These are phyloP conservation scores for Anadara kagoshimensis DNA, from an alignment of 1,140 invertebrate species.

Conservation along the genomic window DNA sequence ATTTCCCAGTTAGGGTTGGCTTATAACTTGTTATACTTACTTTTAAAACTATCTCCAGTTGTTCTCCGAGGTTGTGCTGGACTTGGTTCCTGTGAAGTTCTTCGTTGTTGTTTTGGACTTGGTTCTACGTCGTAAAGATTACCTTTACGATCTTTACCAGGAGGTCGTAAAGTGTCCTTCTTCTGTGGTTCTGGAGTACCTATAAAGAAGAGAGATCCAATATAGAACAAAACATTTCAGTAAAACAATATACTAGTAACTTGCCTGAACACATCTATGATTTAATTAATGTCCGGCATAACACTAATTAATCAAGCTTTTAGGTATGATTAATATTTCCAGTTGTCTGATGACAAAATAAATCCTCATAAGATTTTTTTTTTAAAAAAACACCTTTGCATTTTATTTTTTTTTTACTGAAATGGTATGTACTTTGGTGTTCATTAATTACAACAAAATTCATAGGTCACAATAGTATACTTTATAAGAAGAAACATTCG, in stretches of 20 bases:
- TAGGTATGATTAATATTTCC: too few relatives aligned
- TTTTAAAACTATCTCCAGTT: slow-evolving; percentile 26
- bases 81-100: not conserved
- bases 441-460: too few relatives aligned
- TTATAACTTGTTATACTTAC: too few relatives aligned
- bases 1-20: too few relatives aligned
- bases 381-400: too few relatives aligned
- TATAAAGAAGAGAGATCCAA: not conserved
- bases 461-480: too few relatives aligned
- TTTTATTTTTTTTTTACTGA: too few relatives aligned
- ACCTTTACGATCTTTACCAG: slow-evolving; percentile 31
- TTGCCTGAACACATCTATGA: not conserved
- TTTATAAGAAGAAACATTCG: too few relatives aligned
- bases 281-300: not conserved
- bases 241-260: not conserved
- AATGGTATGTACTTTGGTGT: too few relatives aligned
- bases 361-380: too few relatives aligned
- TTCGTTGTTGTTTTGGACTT: not conserved
- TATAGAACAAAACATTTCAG: not conserved
- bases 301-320: too few relatives aligned
- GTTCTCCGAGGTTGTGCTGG: not conserved
- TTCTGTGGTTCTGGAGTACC: slow-evolving; percentile 24
- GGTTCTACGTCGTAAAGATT: slow-evolving; percentile 31
- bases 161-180: slow-evolving; percentile 3
- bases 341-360: too few relatives aligned